A percentile compares a stretch with the other conserved stretches of the same genome.
phyloP scores from a whole-genome alignment of 1,140 invertebrate genomes.

The Musca vetustissima region DNA sequence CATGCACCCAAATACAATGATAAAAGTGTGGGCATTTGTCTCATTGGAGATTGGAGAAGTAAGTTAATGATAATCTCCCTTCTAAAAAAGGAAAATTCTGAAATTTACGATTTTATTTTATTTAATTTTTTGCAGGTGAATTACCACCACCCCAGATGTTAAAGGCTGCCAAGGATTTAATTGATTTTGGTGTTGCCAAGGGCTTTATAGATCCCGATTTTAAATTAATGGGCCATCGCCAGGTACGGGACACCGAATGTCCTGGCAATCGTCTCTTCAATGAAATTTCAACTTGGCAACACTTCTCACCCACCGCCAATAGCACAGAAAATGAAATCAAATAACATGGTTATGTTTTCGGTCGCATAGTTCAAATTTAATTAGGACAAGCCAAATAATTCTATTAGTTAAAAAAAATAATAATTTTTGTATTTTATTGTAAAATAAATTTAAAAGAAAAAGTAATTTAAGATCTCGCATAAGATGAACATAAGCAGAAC shows the following conservation, averaged over 20 bases:
- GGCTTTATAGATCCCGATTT: constrained; percentile 65
- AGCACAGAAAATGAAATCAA: constrained; percentile 23
- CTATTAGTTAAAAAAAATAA: background rate
- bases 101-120: constrained; percentile 11
- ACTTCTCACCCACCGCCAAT: constrained; percentile 56
- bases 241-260: constrained; percentile 69
- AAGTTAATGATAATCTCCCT: constrained; percentile 33
- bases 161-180: constrained; percentile 62
- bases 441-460: background rate
- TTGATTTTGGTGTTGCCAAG: constrained; percentile 63
- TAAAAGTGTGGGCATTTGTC: constrained; percentile 71
- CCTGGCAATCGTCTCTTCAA: constrained; percentile 67
- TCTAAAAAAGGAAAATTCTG: background rate
- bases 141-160: constrained; percentile 64
- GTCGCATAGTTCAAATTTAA: background rate
- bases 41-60: constrained; percentile 71
- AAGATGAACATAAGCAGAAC: background rate
- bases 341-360: background rate
- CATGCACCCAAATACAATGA: constrained; percentile 72
- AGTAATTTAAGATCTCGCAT: constrained; percentile 6
- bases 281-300: constrained; percentile 66
- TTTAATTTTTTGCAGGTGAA: constrained; percentile 55
- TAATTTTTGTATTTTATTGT: background rate
- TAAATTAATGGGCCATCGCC: constrained; percentile 69
- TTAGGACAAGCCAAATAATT: background rate